Percentiles rank a stretch among this genome's conserved stretches.
Evolutionary conservation across 2,797 vertebrate species (phyloP).

Genomic region (Neopelma chrysocephalum): DNA sequence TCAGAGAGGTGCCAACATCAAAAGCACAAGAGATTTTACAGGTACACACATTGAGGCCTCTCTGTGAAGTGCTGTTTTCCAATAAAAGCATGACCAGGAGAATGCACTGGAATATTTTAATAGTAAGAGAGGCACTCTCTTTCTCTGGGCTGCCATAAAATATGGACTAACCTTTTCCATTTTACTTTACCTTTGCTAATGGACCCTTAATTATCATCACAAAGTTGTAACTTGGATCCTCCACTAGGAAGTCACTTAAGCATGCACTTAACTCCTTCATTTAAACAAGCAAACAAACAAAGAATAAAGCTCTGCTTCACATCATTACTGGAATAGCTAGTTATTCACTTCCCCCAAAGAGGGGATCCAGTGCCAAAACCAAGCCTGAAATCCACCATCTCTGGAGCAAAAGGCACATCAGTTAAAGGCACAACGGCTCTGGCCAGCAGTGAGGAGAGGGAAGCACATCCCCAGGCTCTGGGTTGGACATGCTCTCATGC

Average conservation of each 20-base stretch:
- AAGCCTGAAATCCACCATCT: background rate
- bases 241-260: background rate
- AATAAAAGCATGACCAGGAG: background rate
- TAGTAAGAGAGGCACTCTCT: background rate
- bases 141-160: background rate
- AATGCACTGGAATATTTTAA: conserved; percentile 15
- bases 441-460: background rate
- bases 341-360: background rate
- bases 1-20: conserved; percentile 55
- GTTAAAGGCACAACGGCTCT: background rate
- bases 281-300: background rate
- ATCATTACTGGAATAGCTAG: background rate
- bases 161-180: background rate
- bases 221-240: conserved; percentile 12
- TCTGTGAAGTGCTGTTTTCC: conserved; percentile 24
- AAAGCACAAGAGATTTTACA: conserved; percentile 32
- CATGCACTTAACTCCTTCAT: background rate
- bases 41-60: background rate
- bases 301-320: background rate
- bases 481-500: background rate
- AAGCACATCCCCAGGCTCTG: background rate
- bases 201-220: background rate
- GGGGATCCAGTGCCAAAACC: background rate
- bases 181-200: background rate
- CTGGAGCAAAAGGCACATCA: background rate